These are phyloP conservation scores for Sinotaia quadrata DNA, from an alignment of 2,888 invertebrate genomes.

Conservation along the genomic window DNA sequence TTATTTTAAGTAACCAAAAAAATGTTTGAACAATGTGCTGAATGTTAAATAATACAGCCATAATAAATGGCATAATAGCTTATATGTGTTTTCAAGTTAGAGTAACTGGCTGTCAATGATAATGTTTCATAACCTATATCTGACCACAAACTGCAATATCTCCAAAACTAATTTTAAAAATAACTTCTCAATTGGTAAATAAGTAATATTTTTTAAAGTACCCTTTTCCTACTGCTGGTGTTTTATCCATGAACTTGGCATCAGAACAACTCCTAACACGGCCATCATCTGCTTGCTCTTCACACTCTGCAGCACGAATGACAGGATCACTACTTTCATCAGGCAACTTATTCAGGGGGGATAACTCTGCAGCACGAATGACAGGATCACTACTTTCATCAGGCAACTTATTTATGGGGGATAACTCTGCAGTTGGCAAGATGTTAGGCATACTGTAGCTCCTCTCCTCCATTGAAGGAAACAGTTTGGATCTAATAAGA, in stretches of 20 bases:
- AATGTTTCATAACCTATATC: too few species aligned
- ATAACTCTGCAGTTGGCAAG: conserved; percentile 20
- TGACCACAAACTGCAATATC: too few species aligned
- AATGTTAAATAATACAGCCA: too few species aligned
- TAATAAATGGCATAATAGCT: too few species aligned
- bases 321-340: not conserved
- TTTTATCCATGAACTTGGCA: conserved; percentile 34
- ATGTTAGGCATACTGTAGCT: conserved; percentile 42
- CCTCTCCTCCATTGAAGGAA: conserved; percentile 38
- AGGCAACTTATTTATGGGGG: not conserved
- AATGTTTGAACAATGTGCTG: too few species aligned
- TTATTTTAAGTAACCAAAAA: too few species aligned
- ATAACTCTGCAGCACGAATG: conserved; percentile 9
- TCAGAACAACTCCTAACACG: conserved; percentile 41
- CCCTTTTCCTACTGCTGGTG: too few species aligned
- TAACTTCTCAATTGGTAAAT: too few species aligned
- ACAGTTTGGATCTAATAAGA: conserved; percentile 19
- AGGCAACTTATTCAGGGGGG: not conserved
- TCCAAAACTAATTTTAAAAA: too few species aligned
- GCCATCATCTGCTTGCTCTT: conserved; percentile 19
- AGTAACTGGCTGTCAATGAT: too few species aligned
- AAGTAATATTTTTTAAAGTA: too few species aligned
- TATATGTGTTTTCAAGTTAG: too few species aligned
- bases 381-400: not conserved
- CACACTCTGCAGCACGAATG: conserved; percentile 12